These are phyloP conservation scores for Cichlasoma orientale DNA, from an alignment of 2,797 vertebrate genomes.

Conservation along the genomic window DNA sequence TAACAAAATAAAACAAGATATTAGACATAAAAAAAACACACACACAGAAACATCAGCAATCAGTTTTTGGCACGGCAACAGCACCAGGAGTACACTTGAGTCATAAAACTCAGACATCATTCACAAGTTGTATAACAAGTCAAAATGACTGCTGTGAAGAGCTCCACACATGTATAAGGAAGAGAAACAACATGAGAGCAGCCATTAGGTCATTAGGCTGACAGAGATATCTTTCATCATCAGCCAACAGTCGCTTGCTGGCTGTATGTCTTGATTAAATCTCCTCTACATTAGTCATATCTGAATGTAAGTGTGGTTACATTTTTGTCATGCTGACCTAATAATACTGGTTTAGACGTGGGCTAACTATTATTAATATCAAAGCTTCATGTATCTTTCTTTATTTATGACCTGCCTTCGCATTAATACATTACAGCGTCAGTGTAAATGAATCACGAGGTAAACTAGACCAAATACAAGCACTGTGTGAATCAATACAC, in stretches of 20 bases:
- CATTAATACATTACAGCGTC: background rate
- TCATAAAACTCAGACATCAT: background rate
- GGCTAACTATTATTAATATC: constrained; percentile 12
- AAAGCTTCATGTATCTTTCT: background rate
- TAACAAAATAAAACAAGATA: background rate
- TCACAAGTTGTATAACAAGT: background rate
- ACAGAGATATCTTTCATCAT: constrained; percentile 9
- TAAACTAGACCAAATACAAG: constrained; percentile 5
- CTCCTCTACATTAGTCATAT: constrained; percentile 11
- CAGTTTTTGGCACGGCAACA: background rate
- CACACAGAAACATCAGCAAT: background rate
- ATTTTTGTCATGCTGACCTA: constrained; percentile 6
- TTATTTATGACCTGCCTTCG: constrained; percentile 1
- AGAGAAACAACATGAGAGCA: constrained; percentile 4
- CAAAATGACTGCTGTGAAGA: background rate
- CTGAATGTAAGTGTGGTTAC: background rate
- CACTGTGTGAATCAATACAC: background rate
- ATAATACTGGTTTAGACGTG: background rate
- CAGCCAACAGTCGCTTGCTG: constrained; percentile 3
- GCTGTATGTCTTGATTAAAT: background rate
- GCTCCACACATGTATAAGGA: background rate
- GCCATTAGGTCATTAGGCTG: constrained; percentile 22
- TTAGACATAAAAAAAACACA: background rate
- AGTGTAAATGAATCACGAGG: constrained; percentile 18
- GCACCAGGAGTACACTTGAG: background rate